Conservation (phyloP, 2,797 vertebrate genomes). For the Malacoctenus gilli region DNA sequence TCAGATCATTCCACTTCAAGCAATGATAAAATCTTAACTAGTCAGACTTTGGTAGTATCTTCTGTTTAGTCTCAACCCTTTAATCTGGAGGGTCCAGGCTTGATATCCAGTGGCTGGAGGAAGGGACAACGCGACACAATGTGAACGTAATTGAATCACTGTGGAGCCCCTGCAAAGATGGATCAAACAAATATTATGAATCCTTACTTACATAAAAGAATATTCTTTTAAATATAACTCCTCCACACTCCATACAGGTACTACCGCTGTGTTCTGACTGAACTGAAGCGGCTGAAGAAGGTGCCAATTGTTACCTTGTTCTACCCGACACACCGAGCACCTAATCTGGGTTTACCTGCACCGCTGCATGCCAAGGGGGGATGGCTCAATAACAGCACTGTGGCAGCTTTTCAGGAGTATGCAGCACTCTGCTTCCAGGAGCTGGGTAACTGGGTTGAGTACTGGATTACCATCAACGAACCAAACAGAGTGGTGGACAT, state of each 20-base stretch:
- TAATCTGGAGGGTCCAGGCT: too few relatives aligned
- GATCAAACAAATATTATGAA: too few relatives aligned
- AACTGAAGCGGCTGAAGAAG: constrained; percentile 84
- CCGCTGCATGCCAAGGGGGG: constrained; percentile 84
- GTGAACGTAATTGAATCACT: too few relatives aligned
- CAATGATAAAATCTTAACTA: too few relatives aligned
- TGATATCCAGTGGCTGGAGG: too few relatives aligned
- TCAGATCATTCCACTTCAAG: not conserved
- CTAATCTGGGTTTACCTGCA: constrained; percentile 83
- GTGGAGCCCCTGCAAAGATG: not conserved
- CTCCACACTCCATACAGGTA: constrained; percentile 72
- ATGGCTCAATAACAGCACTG: constrained; percentile 86
- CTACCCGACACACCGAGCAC: constrained; percentile 83
- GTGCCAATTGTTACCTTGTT: constrained; percentile 87
- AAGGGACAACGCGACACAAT: too few relatives aligned
- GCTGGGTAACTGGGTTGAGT: constrained; percentile 86
- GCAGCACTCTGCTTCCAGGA: constrained; percentile 89
- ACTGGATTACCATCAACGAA: constrained; percentile 97
- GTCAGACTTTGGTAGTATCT: too few relatives aligned
- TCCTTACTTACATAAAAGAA: too few relatives aligned
- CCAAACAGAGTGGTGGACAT: constrained; percentile 88
- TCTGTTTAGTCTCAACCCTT: too few relatives aligned
- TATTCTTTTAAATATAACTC: too few relatives aligned
- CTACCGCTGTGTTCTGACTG: constrained; percentile 88
- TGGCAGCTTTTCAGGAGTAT: constrained; percentile 86